A percentile compares a stretch with the other conserved stretches of the same genome.
Evolutionary conservation across 2,113 vertebrate species (phyloP).

Genomic region (Acanthisitta chloris): DNA sequence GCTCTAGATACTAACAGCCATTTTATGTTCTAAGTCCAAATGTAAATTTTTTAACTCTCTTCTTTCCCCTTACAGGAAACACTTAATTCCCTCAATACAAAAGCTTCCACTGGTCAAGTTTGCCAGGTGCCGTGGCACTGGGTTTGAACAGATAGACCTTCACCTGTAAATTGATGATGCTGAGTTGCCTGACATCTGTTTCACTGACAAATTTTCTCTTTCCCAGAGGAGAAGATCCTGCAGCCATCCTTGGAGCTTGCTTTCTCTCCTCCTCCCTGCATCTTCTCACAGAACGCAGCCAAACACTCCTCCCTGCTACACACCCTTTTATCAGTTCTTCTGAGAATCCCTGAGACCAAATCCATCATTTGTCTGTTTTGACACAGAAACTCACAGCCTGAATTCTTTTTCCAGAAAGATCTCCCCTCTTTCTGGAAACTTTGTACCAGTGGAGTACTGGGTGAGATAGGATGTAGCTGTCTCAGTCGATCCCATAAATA

Average conservation of each 20-base stretch:
- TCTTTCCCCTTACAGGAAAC: not conserved
- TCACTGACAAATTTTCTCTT: not conserved
- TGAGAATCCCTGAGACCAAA: not conserved
- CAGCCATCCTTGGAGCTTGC: not conserved
- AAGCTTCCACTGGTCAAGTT: not conserved
- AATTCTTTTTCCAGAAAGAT: no score
- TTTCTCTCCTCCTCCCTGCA: not conserved
- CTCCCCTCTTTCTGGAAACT: not conserved
- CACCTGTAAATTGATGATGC: not conserved
- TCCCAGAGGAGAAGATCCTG: not conserved
- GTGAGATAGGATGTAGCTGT: not conserved
- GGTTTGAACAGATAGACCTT: not conserved
- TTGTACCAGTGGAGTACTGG: not conserved
- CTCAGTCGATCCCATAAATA: not conserved
- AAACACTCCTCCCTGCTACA: not conserved
- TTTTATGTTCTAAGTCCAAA: not conserved
- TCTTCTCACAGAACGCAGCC: not conserved
- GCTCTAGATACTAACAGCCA: not conserved
- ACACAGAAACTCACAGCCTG: not conserved
- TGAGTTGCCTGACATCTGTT: not conserved
- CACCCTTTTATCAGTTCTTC: not conserved
- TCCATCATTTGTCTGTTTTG: not conserved
- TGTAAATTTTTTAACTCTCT: not conserved
- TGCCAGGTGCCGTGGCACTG: not conserved
- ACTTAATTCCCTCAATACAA: not conserved